A percentile compares a stretch with the other conserved stretches of the same genome.
phyloP scores from a whole-genome alignment of 2,888 invertebrate species.

The Lepidonotus clava region DNA sequence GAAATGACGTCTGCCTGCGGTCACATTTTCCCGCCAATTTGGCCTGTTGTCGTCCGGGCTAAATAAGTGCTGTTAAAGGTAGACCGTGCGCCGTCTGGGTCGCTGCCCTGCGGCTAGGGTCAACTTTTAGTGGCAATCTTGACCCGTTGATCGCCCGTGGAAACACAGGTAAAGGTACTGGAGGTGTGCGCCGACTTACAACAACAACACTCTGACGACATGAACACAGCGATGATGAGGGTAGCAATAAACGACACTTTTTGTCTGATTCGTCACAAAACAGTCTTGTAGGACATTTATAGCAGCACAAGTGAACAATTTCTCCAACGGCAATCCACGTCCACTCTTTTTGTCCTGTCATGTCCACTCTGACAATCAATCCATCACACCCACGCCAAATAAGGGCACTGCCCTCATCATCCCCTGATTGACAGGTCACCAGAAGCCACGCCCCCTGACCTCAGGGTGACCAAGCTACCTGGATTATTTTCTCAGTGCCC shows the following conservation, averaged over 20 bases:
- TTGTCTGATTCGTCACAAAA: too few relatives aligned
- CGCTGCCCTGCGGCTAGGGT: not conserved
- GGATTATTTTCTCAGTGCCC: not conserved
- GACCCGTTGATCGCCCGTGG: not conserved
- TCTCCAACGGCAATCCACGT: not conserved
- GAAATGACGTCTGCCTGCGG: not conserved
- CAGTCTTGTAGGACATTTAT: too few relatives aligned
- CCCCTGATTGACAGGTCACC: slow-evolving; percentile 3
- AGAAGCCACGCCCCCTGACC: not conserved
- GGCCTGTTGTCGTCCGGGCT: not conserved
- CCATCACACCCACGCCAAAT: not conserved
- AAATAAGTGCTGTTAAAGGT: not conserved
- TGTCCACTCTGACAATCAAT: not conserved
- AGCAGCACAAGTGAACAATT: too few relatives aligned
- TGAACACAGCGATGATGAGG: too few relatives aligned
- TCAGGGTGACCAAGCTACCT: not conserved
- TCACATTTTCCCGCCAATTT: not conserved
- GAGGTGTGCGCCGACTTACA: not conserved
- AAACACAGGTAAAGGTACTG: not conserved
- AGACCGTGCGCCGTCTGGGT: not conserved
- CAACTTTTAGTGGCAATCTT: not conserved
- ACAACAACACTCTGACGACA: too few relatives aligned
- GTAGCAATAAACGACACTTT: too few relatives aligned
- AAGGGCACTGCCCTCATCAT: not conserved
- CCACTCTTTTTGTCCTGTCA: not conserved